A percentile compares a stretch with the other conserved stretches of the same genome.
Conservation (phyloP, 2,113 vertebrate species). For the Semnopithecus entellus region DNA sequence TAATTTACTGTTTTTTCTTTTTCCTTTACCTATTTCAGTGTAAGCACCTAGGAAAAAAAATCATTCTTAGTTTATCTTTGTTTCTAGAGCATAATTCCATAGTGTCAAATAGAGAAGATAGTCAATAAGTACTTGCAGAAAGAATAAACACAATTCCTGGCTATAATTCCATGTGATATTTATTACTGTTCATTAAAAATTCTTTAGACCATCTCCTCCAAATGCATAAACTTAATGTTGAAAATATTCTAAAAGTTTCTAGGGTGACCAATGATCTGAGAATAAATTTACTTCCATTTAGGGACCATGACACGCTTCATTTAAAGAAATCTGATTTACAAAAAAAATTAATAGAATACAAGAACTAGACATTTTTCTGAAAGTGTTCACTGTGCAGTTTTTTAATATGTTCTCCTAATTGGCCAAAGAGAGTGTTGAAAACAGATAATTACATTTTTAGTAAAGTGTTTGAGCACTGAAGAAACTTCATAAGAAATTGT, state of each 20-base stretch:
- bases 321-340: neutral
- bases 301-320: neutral
- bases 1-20: neutral
- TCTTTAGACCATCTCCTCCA: neutral
- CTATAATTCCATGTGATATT: neutral
- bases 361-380: neutral
- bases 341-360: neutral
- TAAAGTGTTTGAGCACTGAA: neutral
- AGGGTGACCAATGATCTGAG: neutral
- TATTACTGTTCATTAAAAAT: neutral
- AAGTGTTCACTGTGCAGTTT: neutral
- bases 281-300: neutral
- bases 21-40: neutral
- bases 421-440: neutral
- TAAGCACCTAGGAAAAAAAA: neutral
- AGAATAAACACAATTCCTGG: neutral
- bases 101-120: neutral
- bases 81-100: neutral
- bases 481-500: slow-evolving; percentile 29
- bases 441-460: slow-evolving; percentile 9
- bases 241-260: neutral
- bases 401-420: slow-evolving; percentile 24
- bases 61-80: neutral
- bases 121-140: neutral
- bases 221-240: neutral